Evolutionary conservation across 2,888 invertebrate genomes (phyloP), one percentile per base, ranked within the genome.

Genomic region (Coenonympha glycerion): DNA sequence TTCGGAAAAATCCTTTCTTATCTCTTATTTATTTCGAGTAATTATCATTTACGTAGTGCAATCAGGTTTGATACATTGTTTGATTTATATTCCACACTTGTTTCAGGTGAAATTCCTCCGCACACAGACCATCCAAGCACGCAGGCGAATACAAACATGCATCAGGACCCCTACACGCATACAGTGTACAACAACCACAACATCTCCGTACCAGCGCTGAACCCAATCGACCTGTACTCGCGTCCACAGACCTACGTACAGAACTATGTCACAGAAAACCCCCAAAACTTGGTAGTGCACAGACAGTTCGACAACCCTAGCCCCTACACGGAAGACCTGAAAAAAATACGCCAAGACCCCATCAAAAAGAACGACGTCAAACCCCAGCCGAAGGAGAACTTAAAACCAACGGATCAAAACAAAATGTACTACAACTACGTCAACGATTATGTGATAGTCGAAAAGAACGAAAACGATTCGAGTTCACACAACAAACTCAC

Each of bases 221-320:
- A 63, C 46, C 45, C 64, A 0, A 70, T 63, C 37, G 68, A 83
- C 9, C 46, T 81, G 1, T 86, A 83, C 54, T 58, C 77, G 0
- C 65, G 82, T 24, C 62, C 68, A 0, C 80, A 76, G 46, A 78
- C 71, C 37, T 85, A 76, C 55, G 55, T 73, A 0, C 81, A 79
- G 55, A 77, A 70, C 45, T 83, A 71, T 56, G 56, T 64, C 1
- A 68, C 64, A 19, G 60, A 84, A 21, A 82, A 85, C 18, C 85
- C 87, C 0, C 84, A 86, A 57, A 87, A 87, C 39, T 59, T 87
- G 62, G 84, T 86, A 2, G 57, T 86, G 0, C 76, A 83, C 22
- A 68, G 76, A 60, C 78, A 84, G 59, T 83, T 71, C 49, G 80
- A 83, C 0, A 80, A 76, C 56, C 21, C 63, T 0, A 79, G 75